Evolutionary conservation across 2,888 invertebrate species (phyloP), one percentile per base, ranked within the genome.

Genomic region (Callinectes sapidus): DNA sequence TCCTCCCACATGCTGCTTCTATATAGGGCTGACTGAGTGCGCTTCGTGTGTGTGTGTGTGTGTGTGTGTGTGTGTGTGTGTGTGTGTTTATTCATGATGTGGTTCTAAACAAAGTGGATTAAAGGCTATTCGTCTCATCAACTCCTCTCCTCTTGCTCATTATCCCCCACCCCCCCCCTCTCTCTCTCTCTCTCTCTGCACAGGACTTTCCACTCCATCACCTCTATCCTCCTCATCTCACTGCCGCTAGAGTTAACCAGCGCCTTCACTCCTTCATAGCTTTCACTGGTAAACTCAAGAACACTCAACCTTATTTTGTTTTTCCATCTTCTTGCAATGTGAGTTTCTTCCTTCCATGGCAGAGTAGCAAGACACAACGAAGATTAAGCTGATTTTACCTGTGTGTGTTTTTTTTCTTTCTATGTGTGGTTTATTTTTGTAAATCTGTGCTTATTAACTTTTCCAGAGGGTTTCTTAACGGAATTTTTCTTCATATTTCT

Each of bases 61-160:
- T 66, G 66, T 66, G 66, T 66, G 66, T 66, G 66, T 71, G 71
- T 71, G 71, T 71, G 71, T 71, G 71, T 71, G 71, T 71, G 71
- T 71, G 71, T 71, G 71, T 71, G 71, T 71, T 1, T 71, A 71
- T 5, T 71, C 28, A 71, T 23, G 6, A n/a, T 23, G n/a, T 6
- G 18, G 2, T 71, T 71, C 71, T 28, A 71, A 71, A 23, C n/a
- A 71, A 28, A 71, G n/a, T n/a, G 71, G 23, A 28, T 71, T 23
- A 28, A 71, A 71, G n/a, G n/a, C 71, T 28, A 71, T 71, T 71
- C 28, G 28, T 71, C 28, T 71, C 71, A 8, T 71, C 71, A 23
- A 71, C 23, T 71, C 8, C 23, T 71, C 71, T 71, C n/a, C 28
- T 71, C 10, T 71, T n/a, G 28, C 71, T 71, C 10, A 71, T 71